These are phyloP conservation scores for Andrena fulva DNA, from an alignment of 2,888 invertebrate species.

Conservation along the genomic window DNA sequence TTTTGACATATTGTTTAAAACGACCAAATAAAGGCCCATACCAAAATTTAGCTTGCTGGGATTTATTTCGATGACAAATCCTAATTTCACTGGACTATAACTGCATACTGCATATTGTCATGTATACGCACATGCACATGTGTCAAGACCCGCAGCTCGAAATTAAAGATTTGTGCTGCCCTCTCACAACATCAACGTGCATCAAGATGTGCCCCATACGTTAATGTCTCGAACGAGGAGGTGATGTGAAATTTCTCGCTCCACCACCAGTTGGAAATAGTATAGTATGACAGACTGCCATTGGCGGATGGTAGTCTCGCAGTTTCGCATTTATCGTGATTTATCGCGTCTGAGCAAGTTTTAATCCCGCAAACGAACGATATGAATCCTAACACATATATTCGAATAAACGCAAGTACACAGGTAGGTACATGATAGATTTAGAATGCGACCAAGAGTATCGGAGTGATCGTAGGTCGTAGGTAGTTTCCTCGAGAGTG, in stretches of 20 bases:
- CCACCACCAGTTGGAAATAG: constrained; percentile 51
- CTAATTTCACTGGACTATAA: no score
- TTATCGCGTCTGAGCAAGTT: constrained; percentile 53
- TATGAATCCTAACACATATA: constrained; percentile 71
- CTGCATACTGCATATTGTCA: no score
- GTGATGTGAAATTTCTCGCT: constrained; percentile 51
- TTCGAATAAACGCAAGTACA: constrained; percentile 49
- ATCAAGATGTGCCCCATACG: not conserved
- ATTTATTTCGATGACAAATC: no score
- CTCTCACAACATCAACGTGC: not conserved
- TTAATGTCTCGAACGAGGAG: constrained; percentile 23
- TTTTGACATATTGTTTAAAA: no score
- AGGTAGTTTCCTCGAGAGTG: constrained; percentile 13
- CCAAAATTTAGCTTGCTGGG: no score
- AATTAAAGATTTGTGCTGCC: constrained; percentile 34
- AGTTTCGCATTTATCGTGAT: constrained; percentile 69
- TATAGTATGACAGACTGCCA: constrained; percentile 71
- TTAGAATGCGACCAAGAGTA: constrained; percentile 48
- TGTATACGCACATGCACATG: no score
- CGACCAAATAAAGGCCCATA: no score
- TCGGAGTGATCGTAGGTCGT: constrained; percentile 18
- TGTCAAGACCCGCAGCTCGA: no score
- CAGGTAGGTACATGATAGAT: constrained; percentile 20
- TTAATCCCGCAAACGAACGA: constrained; percentile 68
- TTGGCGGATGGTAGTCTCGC: constrained; percentile 61